Evolutionary conservation across 2,113 vertebrate species (phyloP), one percentile per base, ranked within the genome.

Genomic region (human (Homo sapiens)): DNA sequence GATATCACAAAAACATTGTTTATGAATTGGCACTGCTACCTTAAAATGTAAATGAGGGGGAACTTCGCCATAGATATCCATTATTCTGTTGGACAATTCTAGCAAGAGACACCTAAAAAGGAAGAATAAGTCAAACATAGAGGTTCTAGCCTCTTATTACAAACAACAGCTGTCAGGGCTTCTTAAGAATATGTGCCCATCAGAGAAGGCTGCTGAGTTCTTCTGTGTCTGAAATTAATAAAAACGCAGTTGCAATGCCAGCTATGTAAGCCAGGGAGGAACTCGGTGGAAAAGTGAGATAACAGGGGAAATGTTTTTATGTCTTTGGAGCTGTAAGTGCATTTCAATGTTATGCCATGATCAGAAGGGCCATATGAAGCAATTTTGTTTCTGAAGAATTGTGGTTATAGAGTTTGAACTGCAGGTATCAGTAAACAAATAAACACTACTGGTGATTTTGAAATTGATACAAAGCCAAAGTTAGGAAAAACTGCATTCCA

Each of bases 61-160:
- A 82, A 40, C 57, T 86, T 35, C 57, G 89, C 76, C 86, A 35
- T 30, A 86, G 30, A 68, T 30, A 86, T 30, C 27, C 70, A 89
- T 22, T 48, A 86, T 78, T 94, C 50, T 68, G 27, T 50, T 72
- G 22, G 13, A 61, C 83, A 68, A 83, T 76, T 90, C 55, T 89
- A 87, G 52, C 14, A 70, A 87, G 55, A 96, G 40, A 55, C 23
- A 48, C 30, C 25, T 76, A 50, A 90, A 95, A 93, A 66, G 35
- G 61, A 94, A 14, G 25, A 68, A 52, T 64, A 59, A 55, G 27
- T 80, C 89, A 94, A 70, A 38, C 5, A 35, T 57, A 64, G 20
- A 87, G 50, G 8, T 76, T 96, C 40, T 94, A 76, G 13, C 89
- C 97, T 96, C 27, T 92, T 96, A 48, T 50, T 94, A 43, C 32